Base-by-base conservation (phyloP, 2,888 invertebrate species). In the Masnerella sp. region DNA sequence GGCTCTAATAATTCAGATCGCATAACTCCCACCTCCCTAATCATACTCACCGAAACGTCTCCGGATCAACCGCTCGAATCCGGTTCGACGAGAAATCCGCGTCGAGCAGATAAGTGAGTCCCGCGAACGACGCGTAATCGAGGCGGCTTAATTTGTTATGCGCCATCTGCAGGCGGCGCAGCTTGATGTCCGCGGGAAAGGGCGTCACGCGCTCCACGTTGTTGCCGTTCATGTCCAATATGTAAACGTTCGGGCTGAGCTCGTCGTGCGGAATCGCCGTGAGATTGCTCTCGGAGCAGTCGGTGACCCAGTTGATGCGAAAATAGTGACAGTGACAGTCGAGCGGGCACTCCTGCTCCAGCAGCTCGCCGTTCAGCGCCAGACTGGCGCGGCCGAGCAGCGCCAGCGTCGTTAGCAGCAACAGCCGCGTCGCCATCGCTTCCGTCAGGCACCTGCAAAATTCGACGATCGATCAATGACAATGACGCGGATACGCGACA, bases 281-380 rank as follows among this genome's bases (percentile, higher is more conserved):
- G 62, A 93, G 89, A 86, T 93, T 93, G 87, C 92, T 93, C 80
- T 93, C 92, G 0, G 93, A 93, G 80, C 93, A 93, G 82, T 93
- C 93, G 1, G 93, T 93, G 80, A 93, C 93, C 93, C 93, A 93
- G 88, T 93, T 93, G 81, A 93, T 91, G 71, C 93, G 90, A 87
- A 92, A 93, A 87, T 93, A 93, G 88, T 93, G 92, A 81, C 93
- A 93, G 82, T 93, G 92, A 83, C 93, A 93, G 79, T 93, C 93
- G 76, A 91, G 92, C 0, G 93, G 93, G 78, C 93, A 93, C 82
- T 92, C 92, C 81, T 92, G 87, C 80, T 93, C 92, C 76, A 90
- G 90, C 80, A 91, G 89, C 79, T 92, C 92, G 52, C 92, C 91
- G 79, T 92, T 91, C 79, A 91, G 90, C 30, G 84, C 77, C 20